Percentiles rank a stretch among this genome's conserved stretches.
Evolutionary conservation across 2,113 vertebrate species (phyloP).

Genomic region (Mirounga angustirostris): DNA sequence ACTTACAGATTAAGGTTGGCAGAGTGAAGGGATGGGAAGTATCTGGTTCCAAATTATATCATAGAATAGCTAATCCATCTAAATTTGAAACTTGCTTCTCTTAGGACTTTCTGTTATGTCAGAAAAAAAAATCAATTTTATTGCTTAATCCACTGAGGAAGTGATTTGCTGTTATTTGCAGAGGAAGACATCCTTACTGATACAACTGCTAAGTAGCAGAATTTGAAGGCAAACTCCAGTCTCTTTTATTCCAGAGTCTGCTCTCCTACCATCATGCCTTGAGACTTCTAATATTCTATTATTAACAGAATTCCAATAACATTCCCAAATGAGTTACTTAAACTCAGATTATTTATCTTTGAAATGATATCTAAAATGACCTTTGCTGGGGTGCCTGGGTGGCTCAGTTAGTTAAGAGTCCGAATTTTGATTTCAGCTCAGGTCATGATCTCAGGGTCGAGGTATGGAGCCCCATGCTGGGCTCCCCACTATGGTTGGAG

Average conservation of each 20-base stretch:
- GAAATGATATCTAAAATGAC: not conserved
- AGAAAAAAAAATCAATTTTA: conserved; percentile 15
- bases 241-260: not conserved
- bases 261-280: not conserved
- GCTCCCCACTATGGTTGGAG: not conserved
- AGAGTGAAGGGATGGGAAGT: not conserved
- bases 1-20: not conserved
- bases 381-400: not conserved
- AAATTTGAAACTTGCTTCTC: conserved; percentile 39
- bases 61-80: not conserved
- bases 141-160: not conserved
- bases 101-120: conserved; percentile 22
- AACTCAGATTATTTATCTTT: not conserved
- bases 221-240: not conserved
- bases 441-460: not conserved
- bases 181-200: not conserved
- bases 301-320: not conserved
- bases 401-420: not conserved
- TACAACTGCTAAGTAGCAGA: not conserved
- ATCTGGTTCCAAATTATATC: conserved; percentile 15
- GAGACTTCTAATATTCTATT: not conserved
- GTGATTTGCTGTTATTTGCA: not conserved
- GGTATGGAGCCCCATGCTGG: not conserved
- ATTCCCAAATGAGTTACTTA: not conserved
- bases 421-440: not conserved